These are phyloP conservation scores for Eulithis testata DNA, from an alignment of 2,888 invertebrate genomes.

Conservation along the genomic window DNA sequence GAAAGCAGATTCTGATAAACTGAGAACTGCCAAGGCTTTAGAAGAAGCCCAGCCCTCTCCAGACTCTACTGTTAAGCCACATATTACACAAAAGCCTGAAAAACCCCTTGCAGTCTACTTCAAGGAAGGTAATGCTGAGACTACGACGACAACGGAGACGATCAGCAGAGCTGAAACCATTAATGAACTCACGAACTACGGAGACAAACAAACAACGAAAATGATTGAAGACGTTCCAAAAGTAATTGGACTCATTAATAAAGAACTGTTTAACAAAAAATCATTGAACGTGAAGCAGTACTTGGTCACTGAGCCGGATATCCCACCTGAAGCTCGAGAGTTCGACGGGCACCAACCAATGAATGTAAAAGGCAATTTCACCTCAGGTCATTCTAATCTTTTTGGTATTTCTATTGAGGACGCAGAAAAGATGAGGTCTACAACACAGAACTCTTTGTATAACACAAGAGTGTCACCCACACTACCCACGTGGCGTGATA, in stretches of 20 bases:
- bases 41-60: conserved; percentile 52
- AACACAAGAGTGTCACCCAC: conserved; percentile 87
- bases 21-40: conserved; percentile 64
- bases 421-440: conserved; percentile 80
- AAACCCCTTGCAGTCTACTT: conserved; percentile 75
- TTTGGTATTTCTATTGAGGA: conserved; percentile 87
- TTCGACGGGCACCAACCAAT: conserved; percentile 50
- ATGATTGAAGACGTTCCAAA: conserved; percentile 47
- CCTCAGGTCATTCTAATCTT: conserved; percentile 86
- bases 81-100: conserved; percentile 77
- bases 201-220: conserved; percentile 55
- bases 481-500: conserved; percentile 81
- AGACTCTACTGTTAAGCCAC: conserved; percentile 74
- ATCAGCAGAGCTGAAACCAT: conserved; percentile 63
- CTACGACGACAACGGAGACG: conserved; percentile 57
- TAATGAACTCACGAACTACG: conserved; percentile 62
- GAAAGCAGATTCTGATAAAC: conserved; percentile 68
- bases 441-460: conserved; percentile 78
- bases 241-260: conserved; percentile 44
- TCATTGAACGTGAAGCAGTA: conserved; percentile 41
- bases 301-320: conserved; percentile 43
- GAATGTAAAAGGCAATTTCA: conserved; percentile 69
- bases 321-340: conserved; percentile 57
- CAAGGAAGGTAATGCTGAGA: conserved; percentile 59
- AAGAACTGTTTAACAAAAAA: conserved; percentile 44